These are phyloP conservation scores for Aradus depressus DNA, from an alignment of 2,888 invertebrate genomes.

Conservation along the genomic window DNA sequence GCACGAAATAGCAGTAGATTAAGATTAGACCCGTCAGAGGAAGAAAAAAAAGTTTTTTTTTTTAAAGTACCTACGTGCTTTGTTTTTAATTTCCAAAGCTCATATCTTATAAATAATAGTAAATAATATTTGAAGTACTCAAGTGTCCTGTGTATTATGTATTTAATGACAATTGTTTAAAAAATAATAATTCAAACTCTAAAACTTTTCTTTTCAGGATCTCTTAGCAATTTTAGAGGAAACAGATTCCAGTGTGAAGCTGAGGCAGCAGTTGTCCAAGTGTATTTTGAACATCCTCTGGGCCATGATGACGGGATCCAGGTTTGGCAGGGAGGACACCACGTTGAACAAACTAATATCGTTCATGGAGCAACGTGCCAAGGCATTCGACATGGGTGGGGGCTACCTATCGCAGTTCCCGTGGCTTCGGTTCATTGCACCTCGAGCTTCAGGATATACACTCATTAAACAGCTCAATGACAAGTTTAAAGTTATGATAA, in stretches of 20 bases:
- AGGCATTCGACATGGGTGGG: slow-evolving; percentile 47
- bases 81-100: too few species aligned
- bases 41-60: too few species aligned
- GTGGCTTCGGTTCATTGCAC: slow-evolving; percentile 50
- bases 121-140: too few species aligned
- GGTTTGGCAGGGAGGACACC: slow-evolving; percentile 40
- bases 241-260: slow-evolving; percentile 2
- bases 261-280: slow-evolving; percentile 39
- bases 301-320: slow-evolving; percentile 44
- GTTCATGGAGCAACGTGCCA: slow-evolving; percentile 41
- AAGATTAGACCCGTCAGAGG: too few species aligned
- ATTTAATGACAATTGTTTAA: too few species aligned
- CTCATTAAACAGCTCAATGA: slow-evolving; percentile 38
- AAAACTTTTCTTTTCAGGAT: too few species aligned
- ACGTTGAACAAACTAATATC: slow-evolving; percentile 40
- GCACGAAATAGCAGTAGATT: too few species aligned
- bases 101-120: too few species aligned
- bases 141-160: too few species aligned
- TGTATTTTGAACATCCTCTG: slow-evolving; percentile 55
- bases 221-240: too few species aligned
- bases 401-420: slow-evolving; percentile 49
- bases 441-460: slow-evolving; percentile 49
- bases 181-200: too few species aligned
- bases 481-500: slow-evolving; percentile 20
- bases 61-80: too few species aligned